Evolutionary conservation across 2,888 invertebrate species (phyloP), one percentile per base, ranked within the genome.

Genomic region (Polydrusus cervinus): DNA sequence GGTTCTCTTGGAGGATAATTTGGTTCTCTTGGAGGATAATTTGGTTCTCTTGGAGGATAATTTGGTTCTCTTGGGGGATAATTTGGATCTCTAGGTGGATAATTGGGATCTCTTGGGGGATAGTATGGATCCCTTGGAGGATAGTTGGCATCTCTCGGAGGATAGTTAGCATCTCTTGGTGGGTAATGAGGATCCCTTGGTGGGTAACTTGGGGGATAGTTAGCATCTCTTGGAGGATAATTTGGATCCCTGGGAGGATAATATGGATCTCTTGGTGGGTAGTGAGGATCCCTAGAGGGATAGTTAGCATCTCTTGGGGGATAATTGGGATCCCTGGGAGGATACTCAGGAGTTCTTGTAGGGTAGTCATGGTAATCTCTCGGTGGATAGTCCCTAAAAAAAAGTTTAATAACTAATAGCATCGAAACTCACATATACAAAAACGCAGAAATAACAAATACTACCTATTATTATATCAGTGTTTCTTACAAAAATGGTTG

Each of bases 161-260:
- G 66, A 13, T 66, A 66, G 18, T 49, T 5, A 9, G 62, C 45
- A 43, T 62, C 62, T 62, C 62, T 43, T 8, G 38, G 49, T 40
- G 53, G 53, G 55, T 53, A 65, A 10, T 38, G 16, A 2, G 64
- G 47, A 61, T 61, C 61, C 34, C 60, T 30, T 30, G n/a, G n/a
- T n/a, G n/a, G n/a, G n/a, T n/a, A n/a, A n/a, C n/a, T n/a, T n/a
- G 57, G 34, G 2, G 62, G 62, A 45, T 62, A 62, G 16, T n/a
- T n/a, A n/a, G n/a, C n/a, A n/a, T n/a, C n/a, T n/a, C 66, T 53
- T 3, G 61, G 70, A 10, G 64, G 34, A 40, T 64, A 71, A 25
- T 61, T 0, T 0, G 64, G 64, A 38, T 65, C 60, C 14, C 72
- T 45, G 7, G 66, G 53, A 9, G 66, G 66, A 66, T 66, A 51